Conservation (phyloP, 1,140 invertebrate genomes). For the Helicoverpa zea region DNA sequence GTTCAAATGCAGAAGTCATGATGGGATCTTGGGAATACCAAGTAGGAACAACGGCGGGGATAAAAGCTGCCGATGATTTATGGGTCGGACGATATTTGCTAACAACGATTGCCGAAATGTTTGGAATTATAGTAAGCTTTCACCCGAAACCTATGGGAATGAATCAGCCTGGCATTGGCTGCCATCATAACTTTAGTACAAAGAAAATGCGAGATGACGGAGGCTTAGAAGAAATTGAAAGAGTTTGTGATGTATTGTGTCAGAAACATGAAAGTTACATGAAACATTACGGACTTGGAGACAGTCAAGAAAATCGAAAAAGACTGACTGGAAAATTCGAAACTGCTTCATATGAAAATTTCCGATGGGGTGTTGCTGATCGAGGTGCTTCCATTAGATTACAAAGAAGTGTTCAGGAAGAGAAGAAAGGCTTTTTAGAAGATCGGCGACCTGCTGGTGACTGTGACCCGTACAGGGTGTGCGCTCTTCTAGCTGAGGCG, state of each 20-base stretch:
- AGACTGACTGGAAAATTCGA: slow-evolving; percentile 94
- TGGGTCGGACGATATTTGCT: slow-evolving; percentile 96
- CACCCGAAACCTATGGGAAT: slow-evolving; percentile 96
- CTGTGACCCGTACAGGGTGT: slow-evolving; percentile 96
- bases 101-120: slow-evolving; percentile 96
- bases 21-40: slow-evolving; percentile 93
- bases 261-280: slow-evolving; percentile 95
- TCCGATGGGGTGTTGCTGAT: slow-evolving; percentile 91
- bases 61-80: slow-evolving; percentile 95
- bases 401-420: slow-evolving; percentile 92
- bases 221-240: slow-evolving; percentile 91
- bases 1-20: slow-evolving; percentile 98
- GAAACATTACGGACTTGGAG: slow-evolving; percentile 94
- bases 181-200: slow-evolving; percentile 97
- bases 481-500: slow-evolving; percentile 89
- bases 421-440: slow-evolving; percentile 96
- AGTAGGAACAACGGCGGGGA: slow-evolving; percentile 94
- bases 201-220: slow-evolving; percentile 94
- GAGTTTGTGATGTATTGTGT: slow-evolving; percentile 93
- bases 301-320: slow-evolving; percentile 94
- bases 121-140: slow-evolving; percentile 94
- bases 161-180: slow-evolving; percentile 98
- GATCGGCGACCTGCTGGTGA: slow-evolving; percentile 97
- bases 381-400: slow-evolving; percentile 93
- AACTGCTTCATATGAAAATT: slow-evolving; percentile 94